Evolutionary conservation across 2,797 vertebrate genomes (phyloP).

Genomic region (Vireo griseus): DNA sequence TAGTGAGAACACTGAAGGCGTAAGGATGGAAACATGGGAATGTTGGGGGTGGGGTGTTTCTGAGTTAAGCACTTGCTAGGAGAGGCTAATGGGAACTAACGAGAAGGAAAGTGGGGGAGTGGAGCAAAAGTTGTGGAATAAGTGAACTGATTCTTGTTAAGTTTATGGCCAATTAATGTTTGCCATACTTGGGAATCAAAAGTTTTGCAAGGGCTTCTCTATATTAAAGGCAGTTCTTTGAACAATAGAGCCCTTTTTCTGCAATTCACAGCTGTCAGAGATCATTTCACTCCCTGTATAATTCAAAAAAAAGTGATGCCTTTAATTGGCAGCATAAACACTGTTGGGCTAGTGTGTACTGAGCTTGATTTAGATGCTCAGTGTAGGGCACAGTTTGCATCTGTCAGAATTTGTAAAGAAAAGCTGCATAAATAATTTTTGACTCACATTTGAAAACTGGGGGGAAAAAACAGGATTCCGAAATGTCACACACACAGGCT

Average conservation of each 20-base stretch:
- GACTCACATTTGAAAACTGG: not conserved
- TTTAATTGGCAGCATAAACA: slow-evolving; percentile 74
- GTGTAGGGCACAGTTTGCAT: slow-evolving; percentile 37
- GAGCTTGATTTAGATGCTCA: slow-evolving; percentile 32
- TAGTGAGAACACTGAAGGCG: not conserved
- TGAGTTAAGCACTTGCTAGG: slow-evolving; percentile 27
- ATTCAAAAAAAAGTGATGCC: slow-evolving; percentile 67
- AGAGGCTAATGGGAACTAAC: slow-evolving; percentile 40
- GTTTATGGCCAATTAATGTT: slow-evolving; percentile 71
- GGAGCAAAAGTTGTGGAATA: slow-evolving; percentile 33
- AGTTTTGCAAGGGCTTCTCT: slow-evolving; percentile 55
- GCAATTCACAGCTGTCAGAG: slow-evolving; percentile 72
- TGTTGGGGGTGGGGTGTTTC: slow-evolving; percentile 20
- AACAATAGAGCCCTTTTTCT: slow-evolving; percentile 70
- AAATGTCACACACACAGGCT: not conserved
- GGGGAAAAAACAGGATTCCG: not conserved
- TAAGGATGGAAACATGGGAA: slow-evolving; percentile 42
- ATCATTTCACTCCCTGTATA: slow-evolving; percentile 71
- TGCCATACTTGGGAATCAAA: slow-evolving; percentile 66
- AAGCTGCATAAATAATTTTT: slow-evolving; percentile 36
- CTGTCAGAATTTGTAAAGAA: slow-evolving; percentile 51
- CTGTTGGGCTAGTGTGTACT: slow-evolving; percentile 26
- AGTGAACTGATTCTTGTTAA: slow-evolving; percentile 61
- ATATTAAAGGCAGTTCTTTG: slow-evolving; percentile 68
- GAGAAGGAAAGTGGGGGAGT: slow-evolving; percentile 20